Percentiles rank a stretch among this genome's conserved stretches.
These are phyloP conservation scores for Limulus polyphemus DNA, from an alignment of 2,888 invertebrate species.

Conservation along the genomic window DNA sequence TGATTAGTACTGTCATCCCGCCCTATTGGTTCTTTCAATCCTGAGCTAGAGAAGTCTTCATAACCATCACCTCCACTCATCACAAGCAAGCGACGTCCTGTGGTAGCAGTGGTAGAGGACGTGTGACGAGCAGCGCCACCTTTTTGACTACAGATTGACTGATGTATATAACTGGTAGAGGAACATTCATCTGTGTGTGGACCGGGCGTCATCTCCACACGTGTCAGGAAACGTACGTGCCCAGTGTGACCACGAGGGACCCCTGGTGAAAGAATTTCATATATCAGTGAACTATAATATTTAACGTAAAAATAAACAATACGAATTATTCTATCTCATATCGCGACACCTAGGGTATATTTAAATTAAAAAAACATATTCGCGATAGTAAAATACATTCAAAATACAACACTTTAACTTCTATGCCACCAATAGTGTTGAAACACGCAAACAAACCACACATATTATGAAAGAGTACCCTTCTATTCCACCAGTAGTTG, in stretches of 20 bases:
- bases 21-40: conserved; percentile 52
- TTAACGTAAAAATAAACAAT: too few species aligned
- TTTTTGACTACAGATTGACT: conserved; percentile 28
- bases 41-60: conserved; percentile 78
- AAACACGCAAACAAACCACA: too few species aligned
- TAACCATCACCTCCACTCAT: conserved; percentile 96
- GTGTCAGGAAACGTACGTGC: conserved; percentile 85
- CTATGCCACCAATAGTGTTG: too few species aligned
- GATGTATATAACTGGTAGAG: conserved; percentile 29
- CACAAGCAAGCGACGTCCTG: conserved; percentile 45
- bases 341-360: too few species aligned
- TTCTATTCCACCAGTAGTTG: too few species aligned
- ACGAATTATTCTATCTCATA: too few species aligned
- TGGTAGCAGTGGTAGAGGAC: conserved; percentile 28
- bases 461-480: too few species aligned
- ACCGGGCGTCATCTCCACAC: conserved; percentile 51
- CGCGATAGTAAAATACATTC: too few species aligned
- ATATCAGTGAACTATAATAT: too few species aligned
- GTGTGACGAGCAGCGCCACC: conserved; percentile 21
- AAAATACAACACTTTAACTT: too few species aligned
- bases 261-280: conserved; percentile 43
- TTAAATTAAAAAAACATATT: too few species aligned
- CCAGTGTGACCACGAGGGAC: conserved; percentile 92
- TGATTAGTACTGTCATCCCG: conserved; percentile 95
- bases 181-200: conserved; percentile 29